A percentile compares a stretch with the other conserved stretches of the same genome.
Evolutionary conservation across 2,888 invertebrate genomes (phyloP).

Genomic region (Sinodicranocentrus sp.): DNA sequence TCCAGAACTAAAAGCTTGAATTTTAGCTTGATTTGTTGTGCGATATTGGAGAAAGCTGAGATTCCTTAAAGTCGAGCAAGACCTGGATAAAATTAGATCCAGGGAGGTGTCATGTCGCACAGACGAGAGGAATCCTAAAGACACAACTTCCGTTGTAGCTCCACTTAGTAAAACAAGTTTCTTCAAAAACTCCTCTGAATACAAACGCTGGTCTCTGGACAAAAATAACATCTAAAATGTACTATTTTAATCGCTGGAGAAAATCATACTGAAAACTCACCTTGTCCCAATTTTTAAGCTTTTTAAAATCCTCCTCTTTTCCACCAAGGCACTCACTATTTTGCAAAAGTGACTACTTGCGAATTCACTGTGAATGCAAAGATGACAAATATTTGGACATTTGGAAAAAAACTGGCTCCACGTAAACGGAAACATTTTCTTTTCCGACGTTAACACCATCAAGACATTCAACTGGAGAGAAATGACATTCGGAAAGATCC

Average conservation of each 20-base stretch:
- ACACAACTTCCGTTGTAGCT: constrained; percentile 6
- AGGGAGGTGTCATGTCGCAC: constrained; percentile 30
- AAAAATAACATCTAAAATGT: not conserved
- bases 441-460: constrained; percentile 44
- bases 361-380: constrained; percentile 53
- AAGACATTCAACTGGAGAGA: constrained; percentile 22
- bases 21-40: constrained; percentile 30
- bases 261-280: not conserved
- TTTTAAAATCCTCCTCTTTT: constrained; percentile 8
- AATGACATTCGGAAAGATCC: not conserved
- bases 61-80: constrained; percentile 6
- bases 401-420: constrained; percentile 33
- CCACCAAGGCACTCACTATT: constrained; percentile 28
- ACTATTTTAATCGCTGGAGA: not conserved
- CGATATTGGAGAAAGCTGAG: constrained; percentile 45
- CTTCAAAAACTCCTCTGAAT: constrained; percentile 43
- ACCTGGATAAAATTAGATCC: constrained; percentile 19
- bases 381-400: constrained; percentile 50
- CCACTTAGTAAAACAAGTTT: constrained; percentile 10
- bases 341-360: constrained; percentile 44
- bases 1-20: not conserved
- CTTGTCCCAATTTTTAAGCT: constrained; percentile 53
- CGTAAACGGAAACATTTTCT: constrained; percentile 55
- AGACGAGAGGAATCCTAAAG: constrained; percentile 47
- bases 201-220: constrained; percentile 45